A percentile compares a stretch with the other conserved stretches of the same genome.
phyloP scores from a whole-genome alignment of 2,888 invertebrate species.

The Leptopilina myrica region DNA sequence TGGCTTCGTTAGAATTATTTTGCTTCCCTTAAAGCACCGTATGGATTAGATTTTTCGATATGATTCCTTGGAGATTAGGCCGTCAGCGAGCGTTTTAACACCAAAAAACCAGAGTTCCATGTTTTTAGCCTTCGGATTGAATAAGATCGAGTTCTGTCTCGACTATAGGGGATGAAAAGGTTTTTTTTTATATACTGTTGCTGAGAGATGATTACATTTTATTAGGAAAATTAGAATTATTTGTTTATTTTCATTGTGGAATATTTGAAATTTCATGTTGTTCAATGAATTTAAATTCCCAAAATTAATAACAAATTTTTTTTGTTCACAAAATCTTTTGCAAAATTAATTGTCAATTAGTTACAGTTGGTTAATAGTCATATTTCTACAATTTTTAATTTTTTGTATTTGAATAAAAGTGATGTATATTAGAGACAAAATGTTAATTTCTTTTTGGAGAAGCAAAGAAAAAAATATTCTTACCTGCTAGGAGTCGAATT shows the following conservation, averaged over 20 bases:
- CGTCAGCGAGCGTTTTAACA: constrained; percentile 19
- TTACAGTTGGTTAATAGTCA: neutral
- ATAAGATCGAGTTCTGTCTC: constrained; percentile 26
- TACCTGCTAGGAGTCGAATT: neutral
- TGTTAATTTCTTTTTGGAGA: neutral
- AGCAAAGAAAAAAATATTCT: too few relatives aligned
- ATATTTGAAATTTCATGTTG: constrained; percentile 10
- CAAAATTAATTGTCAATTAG: neutral
- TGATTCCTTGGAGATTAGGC: constrained; percentile 10
- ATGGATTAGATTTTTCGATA: constrained; percentile 14
- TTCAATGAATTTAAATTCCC: neutral
- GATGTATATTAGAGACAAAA: neutral
- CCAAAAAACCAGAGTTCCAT: constrained; percentile 35
- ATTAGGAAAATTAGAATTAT: constrained; percentile 9
- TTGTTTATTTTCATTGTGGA: neutral
- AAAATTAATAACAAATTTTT: too few relatives aligned
- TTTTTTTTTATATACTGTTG: neutral
- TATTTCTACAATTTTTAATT: too few relatives aligned
- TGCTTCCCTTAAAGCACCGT: constrained; percentile 19
- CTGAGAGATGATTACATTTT: constrained; percentile 24
- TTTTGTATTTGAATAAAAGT: too few relatives aligned
- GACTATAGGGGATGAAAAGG: constrained; percentile 13
- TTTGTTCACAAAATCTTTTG: too few relatives aligned
- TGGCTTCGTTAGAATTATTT: constrained; percentile 24
- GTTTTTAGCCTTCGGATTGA: constrained; percentile 14